Base-by-base conservation (phyloP, 2,888 invertebrate genomes). In the Xanthorhoe designata region DNA sequence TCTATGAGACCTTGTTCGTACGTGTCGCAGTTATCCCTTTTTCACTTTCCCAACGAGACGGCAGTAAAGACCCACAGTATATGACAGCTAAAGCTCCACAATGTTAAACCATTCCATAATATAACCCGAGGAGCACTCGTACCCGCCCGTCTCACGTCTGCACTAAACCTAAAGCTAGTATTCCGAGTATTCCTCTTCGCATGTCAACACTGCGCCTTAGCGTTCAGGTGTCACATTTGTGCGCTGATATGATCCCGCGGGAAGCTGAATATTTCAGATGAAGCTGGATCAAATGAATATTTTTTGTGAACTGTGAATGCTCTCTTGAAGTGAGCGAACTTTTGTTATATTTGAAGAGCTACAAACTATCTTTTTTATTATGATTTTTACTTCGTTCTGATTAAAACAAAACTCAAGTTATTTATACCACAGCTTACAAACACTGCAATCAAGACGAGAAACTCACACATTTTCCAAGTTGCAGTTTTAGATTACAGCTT, bases 401-500 rank as follows among this genome's bases (percentile, higher is more conserved):
- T 3, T 13, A 13, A 13, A 42, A 13, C 10, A 4, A 42, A 13
- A 0, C 3, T 13, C 38, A 13, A 4, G 38, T 42, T 10, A 42
- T 3, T 13, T 42, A 13, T 42, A 13, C 38, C 38, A 42, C 10
- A 13, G 38, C 13, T 42, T 42, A 42, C 38, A 42, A 42, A 13
- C 13, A 51, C 17, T 47, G 49, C 57, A 57, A 57, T 61, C 38
- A 61, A 13, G 10, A 47, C 17, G n/a, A 18, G 17, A 61, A 60
- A 52, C 32, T 54, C 47, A 15, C 4, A 38, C 50, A 5, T 49
- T 53, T 53, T 49, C n/a, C 49, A 45, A 38, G 45, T 42, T 59
- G 53, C 54, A 64, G 57, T 60, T 59, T 59, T 19, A n/a, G 59
- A 59, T 64, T 55, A 60, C 24, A 64, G 50, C 49, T 64, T 55